Evolutionary conservation across 1,140 invertebrate species (phyloP).

Genomic region (Eumaeus atala): DNA sequence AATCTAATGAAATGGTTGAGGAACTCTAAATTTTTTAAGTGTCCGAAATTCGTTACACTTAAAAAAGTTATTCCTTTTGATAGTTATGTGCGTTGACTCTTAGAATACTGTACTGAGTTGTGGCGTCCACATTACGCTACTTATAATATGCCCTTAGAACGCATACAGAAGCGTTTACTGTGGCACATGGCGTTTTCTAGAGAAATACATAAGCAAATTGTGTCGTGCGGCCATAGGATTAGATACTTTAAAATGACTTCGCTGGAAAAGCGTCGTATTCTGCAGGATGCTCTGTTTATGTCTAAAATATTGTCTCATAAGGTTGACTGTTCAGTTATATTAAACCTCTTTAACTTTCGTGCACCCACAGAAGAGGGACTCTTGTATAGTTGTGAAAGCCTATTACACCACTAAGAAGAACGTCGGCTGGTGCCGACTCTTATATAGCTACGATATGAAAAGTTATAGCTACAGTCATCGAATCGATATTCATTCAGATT

Average conservation of each 20-base stretch:
- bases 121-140: no score
- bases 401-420: neutral
- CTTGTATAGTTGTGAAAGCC: neutral
- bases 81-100: no score
- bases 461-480: neutral
- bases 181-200: no score
- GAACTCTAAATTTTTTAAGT: neutral
- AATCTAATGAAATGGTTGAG: neutral
- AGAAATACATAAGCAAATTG: no score
- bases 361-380: no score
- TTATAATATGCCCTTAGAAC: neutral
- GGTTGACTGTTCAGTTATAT: neutral
- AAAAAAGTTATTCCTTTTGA: no score
- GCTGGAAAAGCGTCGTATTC: no score
- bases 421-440: neutral
- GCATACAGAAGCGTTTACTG: slow-evolving; percentile 9
- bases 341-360: no score
- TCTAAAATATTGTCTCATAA: neutral
- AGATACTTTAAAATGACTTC: no score
- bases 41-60: no score
- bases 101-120: no score
- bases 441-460: neutral
- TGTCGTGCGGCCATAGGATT: neutral
- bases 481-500: neutral
- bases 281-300: neutral